Evolutionary conservation across 23 tunicate genomes (phyloP).

Genomic region (Ciona savignyi): DNA sequence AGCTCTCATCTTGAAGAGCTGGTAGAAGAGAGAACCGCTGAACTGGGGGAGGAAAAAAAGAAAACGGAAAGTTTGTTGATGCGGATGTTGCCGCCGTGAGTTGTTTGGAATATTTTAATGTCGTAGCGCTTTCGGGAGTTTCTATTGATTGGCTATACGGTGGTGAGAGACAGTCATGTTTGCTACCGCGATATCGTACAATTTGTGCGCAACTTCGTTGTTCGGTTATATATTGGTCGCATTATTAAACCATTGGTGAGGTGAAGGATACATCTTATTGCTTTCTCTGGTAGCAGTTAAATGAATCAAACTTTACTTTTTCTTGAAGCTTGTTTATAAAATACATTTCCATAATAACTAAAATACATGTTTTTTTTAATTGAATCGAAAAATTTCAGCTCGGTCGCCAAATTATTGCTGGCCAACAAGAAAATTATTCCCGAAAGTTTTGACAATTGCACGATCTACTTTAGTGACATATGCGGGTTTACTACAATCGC

Average conservation of each 20-base stretch:
- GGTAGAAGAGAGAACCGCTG: conserved; percentile 67
- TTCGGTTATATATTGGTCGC: no score
- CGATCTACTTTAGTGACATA: conserved; percentile 90
- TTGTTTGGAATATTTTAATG: no score
- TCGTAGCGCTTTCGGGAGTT: no score
- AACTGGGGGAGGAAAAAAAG: conserved; percentile 75
- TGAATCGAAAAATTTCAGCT: conserved; percentile 19
- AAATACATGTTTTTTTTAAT: neutral
- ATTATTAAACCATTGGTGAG: neutral
- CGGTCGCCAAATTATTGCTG: conserved; percentile 66
- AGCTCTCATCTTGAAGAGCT: conserved; percentile 50
- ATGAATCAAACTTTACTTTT: no score
- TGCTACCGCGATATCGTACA: no score
- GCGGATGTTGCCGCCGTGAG: conserved; percentile 89
- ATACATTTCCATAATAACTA: no score
- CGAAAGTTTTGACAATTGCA: conserved; percentile 59
- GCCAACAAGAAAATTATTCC: conserved; percentile 61
- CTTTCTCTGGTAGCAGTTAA: no score
- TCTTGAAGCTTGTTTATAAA: no score
- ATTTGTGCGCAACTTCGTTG: no score
- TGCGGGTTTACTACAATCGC: conserved; percentile 94
- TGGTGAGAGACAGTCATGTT: no score
- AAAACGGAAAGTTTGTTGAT: conserved; percentile 65
- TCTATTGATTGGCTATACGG: no score
- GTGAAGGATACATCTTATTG: neutral